Percentiles rank a stretch among this genome's conserved stretches.
Evolutionary conservation across 2,113 vertebrate genomes (phyloP).

Genomic region (Tychaedon coryphoeus): DNA sequence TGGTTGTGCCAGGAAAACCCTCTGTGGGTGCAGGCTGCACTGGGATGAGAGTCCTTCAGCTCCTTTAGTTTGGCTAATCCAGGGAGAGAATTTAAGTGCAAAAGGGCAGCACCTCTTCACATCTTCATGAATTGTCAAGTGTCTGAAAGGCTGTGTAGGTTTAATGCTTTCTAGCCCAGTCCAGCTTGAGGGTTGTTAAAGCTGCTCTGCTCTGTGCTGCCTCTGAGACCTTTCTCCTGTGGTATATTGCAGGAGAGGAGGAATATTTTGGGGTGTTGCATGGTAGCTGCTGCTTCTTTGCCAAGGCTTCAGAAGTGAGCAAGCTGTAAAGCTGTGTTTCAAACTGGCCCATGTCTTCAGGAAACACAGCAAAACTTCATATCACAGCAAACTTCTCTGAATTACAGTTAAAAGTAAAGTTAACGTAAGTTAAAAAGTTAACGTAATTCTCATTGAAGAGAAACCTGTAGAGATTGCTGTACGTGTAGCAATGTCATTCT

Average conservation of each 20-base stretch:
- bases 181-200: neutral
- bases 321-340: neutral
- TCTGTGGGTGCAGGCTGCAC: neutral
- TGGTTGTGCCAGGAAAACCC: neutral
- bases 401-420: too few relatives aligned
- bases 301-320: neutral
- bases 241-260: neutral
- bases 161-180: neutral
- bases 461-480: neutral
- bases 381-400: neutral
- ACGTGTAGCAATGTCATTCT: neutral
- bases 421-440: neutral
- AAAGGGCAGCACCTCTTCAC: neutral
- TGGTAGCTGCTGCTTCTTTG: neutral
- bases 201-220: neutral
- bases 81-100: neutral
- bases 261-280: neutral
- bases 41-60: neutral
- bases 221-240: neutral
- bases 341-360: neutral
- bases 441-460: fast-evolving
- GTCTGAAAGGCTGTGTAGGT: neutral
- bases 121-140: neutral
- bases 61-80: neutral
- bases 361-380: neutral